Base-by-base conservation (phyloP, 2,888 invertebrate species). In the Sturmia bella region DNA sequence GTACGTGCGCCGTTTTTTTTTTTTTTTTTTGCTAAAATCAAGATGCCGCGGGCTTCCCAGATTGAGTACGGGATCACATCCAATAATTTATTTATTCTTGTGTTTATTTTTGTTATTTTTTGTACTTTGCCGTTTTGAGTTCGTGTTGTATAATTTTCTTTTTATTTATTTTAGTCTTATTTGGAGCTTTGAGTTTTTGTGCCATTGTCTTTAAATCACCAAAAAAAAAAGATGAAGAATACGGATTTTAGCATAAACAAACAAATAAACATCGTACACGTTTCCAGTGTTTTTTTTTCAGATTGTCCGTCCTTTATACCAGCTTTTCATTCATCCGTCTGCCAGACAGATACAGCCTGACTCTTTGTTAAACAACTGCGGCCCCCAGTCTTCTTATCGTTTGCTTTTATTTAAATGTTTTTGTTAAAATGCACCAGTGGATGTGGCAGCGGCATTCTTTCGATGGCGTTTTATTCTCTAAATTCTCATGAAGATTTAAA, bases 401-500 rank as follows among this genome's bases (percentile, higher is more conserved):
- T 72, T 61, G 17, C 61, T 50, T 61, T 59, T 37, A 21, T 45
- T 45, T 45, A 45, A 45, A 45, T 45, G 17, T 45, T 45, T 45
- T 15, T 45, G 21, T 59, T 15, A 6, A 32, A 32, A 32, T 32
- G 32, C 32, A 32, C 32, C 32, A 32, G 3, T 7, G 1, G 32
- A 32, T 32, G 32, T 7, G 32, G 27, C 11, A 32, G 63, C 48
- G 4, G 39, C 21, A 54, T 43, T 64, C 43, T 63, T 63, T 50
- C 56, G 64, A 21, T 57, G 66, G 32, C 56, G 45, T 57, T 75
- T 48, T 75, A 57, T 72, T 78, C 37, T 37, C 15, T 59, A 57
- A 59, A 59, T 78, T 72, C 78, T 59, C 72, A 72, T 66, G 57
- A 78, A 72, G 64, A 5, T 59, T 72, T 72, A 57, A 64, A 72